Base-by-base conservation (phyloP, 2,797 vertebrate genomes). In the Centropyge bicolor region DNA sequence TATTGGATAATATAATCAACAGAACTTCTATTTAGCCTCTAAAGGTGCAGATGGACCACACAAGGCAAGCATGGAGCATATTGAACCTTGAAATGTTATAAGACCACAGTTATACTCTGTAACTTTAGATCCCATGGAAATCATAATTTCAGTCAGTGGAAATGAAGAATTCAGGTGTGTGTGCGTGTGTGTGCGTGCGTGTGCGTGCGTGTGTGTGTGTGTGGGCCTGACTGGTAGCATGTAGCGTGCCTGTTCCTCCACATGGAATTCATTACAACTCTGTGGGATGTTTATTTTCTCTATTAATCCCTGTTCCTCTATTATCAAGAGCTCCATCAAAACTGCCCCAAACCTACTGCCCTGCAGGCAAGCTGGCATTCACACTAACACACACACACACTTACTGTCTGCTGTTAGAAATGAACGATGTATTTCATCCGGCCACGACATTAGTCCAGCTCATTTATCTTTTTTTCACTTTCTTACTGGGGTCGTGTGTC, bases 211-310 rank as follows among this genome's bases (percentile, higher is more conserved):
- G 60, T 69, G 77, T 77, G 62, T 52, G 27, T 31, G 27, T 31
- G 27, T 31, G 27, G 27, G 27, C 19, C 35, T 74, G 63, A 56
- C 48, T 87, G 66, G 67, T 80, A 78, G 70, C 64, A 77, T 72
- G 70, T 89, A 87, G 85, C 80, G 46, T 82, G 88, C 76, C 83
- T 87, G 72, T 43, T 81, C 62, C 72, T 84, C 88, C 94, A 95
- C 91, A 93, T 95, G 94, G 89, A 89, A 87, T 93, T 93, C 89
- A 92, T 96, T 95, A 93, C 77, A 76, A 83, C 78, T 86, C 78
- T 8, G 64, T 84, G 85, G 88, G 89, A 91, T 93, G 94, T 95
- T 95, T 95, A 91, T 94, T 95, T 95, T 94, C 88, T 91, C 88
- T 93, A 90, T 94, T 95, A 95, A 94, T 89, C 88, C 84, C 75